phyloP scores from a whole-genome alignment of 2,113 vertebrate species.

The Pavo muticus region DNA sequence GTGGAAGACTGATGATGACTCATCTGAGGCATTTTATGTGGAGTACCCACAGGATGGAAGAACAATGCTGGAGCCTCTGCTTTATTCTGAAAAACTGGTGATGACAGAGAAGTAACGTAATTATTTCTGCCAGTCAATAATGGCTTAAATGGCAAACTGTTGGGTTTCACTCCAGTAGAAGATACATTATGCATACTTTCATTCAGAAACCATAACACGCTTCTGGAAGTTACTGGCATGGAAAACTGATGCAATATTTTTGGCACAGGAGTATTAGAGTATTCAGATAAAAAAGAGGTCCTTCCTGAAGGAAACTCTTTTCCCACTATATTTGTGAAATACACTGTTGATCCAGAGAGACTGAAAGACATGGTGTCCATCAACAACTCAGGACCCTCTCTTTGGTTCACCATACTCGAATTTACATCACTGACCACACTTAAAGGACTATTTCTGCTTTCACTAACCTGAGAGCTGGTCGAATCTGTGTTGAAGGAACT shows the following conservation, averaged over 20 bases:
- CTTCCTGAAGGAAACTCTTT: background rate
- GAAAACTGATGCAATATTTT: background rate
- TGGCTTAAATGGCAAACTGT: background rate
- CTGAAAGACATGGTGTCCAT: background rate
- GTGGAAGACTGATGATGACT: background rate
- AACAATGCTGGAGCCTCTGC: background rate
- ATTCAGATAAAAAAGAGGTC: background rate
- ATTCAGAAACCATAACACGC: background rate
- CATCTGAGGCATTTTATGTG: background rate
- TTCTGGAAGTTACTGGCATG: constrained; percentile 6
- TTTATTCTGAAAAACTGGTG: constrained; percentile 17
- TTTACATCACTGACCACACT: background rate
- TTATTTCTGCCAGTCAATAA: background rate
- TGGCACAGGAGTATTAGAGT: constrained; percentile 3
- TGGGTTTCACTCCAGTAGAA: background rate
- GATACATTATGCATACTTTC: background rate
- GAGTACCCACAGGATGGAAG: background rate
- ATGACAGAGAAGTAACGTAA: background rate
- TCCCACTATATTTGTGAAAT: background rate
- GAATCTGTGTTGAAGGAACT: constrained; percentile 46
- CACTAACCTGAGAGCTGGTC: constrained; percentile 47
- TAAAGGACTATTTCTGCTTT: constrained; percentile 23
- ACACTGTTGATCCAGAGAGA: background rate
- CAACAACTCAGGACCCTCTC: background rate
- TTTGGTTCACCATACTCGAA: background rate